Conservation (phyloP, 37 sponge, comb jelly and placozoan species). For the Aplysina aerophoba region DNA sequence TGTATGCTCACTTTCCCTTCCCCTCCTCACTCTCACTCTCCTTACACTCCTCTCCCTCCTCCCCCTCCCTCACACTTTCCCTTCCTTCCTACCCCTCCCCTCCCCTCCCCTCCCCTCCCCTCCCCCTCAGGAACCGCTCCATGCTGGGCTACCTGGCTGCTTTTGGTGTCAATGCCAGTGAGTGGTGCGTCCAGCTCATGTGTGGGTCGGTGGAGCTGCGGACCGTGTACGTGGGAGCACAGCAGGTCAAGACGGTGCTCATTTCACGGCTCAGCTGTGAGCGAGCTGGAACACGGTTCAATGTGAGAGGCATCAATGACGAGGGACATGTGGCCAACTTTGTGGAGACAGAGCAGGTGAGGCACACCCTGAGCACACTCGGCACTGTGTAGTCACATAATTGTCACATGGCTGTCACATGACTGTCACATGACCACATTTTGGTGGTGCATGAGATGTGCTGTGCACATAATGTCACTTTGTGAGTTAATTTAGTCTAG, state of each 20-base stretch:
- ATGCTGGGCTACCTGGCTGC: conserved; percentile 63
- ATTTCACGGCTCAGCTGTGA: conserved; percentile 93
- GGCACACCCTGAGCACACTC: background rate
- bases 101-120: background rate
- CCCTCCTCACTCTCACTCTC: background rate
- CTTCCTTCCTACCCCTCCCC: no score
- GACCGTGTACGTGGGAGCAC: conserved; percentile 85
- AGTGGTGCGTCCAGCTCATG: conserved; percentile 81
- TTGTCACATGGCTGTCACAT: background rate
- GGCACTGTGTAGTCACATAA: no score
- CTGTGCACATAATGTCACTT: background rate
- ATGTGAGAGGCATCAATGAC: conserved; percentile 90
- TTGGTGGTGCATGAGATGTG: background rate
- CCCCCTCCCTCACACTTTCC: background rate
- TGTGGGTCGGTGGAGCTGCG: conserved; percentile 91
- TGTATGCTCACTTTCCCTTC: background rate
- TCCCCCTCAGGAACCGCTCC: conserved; percentile 75
- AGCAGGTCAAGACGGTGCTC: conserved; percentile 80
- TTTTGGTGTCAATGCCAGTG: conserved; percentile 69
- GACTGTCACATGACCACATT: no score
- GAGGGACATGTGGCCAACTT: conserved; percentile 96
- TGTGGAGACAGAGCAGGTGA: conserved; percentile 95
- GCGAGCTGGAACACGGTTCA: conserved; percentile 92
- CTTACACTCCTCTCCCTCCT: background rate
- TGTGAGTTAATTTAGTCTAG: background rate